phyloP scores from a whole-genome alignment of 2,113 vertebrate genomes.

The Aphyosemion australe region DNA sequence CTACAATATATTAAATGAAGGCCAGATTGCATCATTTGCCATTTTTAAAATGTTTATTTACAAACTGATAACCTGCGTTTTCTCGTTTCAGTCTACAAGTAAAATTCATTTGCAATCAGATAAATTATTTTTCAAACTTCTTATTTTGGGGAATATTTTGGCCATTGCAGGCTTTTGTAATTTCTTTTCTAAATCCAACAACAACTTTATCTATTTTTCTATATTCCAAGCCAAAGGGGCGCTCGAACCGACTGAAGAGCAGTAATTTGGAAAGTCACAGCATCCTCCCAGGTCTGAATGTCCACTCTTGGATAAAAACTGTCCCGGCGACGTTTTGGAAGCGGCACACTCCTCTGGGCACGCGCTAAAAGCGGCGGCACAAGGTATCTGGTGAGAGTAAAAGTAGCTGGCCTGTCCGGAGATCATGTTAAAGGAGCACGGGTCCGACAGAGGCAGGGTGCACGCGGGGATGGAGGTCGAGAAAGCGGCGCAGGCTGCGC shows the following conservation, averaged over 20 bases:
- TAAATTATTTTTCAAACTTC: background rate
- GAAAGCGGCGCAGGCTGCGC: constrained; percentile 68
- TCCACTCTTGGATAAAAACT: constrained; percentile 52
- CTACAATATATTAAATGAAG: too few species aligned
- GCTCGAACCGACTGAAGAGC: constrained; percentile 49
- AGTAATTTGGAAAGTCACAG: constrained; percentile 69
- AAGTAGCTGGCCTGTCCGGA: constrained; percentile 77
- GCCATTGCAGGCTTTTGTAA: background rate
- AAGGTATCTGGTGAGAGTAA: constrained; percentile 75
- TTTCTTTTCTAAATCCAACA: background rate
- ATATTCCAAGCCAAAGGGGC: constrained; percentile 50
- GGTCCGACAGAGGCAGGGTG: constrained; percentile 63
- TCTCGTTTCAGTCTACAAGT: background rate
- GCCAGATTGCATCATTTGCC: background rate
- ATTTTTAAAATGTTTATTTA: background rate
- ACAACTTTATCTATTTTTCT: constrained; percentile 30
- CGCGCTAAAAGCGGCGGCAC: constrained; percentile 45
- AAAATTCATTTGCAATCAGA: too few species aligned
- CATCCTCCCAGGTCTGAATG: constrained; percentile 59
- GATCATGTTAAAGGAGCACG: constrained; percentile 73
- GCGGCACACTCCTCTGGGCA: constrained; percentile 58
- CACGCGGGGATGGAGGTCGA: constrained; percentile 67
- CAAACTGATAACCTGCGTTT: background rate
- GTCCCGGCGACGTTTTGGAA: constrained; percentile 52
- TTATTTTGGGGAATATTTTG: background rate